Conservation (phyloP, 2,797 vertebrate genomes). For the Ceryle rudis region DNA sequence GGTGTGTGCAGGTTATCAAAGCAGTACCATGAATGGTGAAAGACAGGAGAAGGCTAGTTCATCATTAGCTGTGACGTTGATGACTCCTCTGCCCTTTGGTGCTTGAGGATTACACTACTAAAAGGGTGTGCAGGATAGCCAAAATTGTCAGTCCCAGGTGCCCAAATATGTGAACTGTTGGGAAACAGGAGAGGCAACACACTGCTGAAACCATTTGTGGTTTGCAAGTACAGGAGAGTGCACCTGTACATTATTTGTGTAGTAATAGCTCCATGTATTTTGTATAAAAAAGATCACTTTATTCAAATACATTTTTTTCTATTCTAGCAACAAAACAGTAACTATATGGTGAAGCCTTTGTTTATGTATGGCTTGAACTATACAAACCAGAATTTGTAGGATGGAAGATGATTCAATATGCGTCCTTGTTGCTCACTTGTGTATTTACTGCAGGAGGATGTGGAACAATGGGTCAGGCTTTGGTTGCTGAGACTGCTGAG, state of each 20-base stretch:
- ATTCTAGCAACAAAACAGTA: not conserved
- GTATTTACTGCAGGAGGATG: not conserved
- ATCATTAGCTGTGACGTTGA: not conserved
- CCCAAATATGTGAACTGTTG: not conserved
- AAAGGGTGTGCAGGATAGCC: rapidly evolving
- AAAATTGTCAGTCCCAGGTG: not conserved
- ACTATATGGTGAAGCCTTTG: not conserved
- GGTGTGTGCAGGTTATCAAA: rapidly evolving
- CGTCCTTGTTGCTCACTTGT: not conserved
- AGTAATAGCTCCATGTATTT: not conserved
- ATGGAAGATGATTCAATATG: not conserved
- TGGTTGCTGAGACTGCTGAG: not conserved
- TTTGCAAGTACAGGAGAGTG: not conserved
- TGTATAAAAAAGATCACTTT: not conserved
- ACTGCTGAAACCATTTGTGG: not conserved
- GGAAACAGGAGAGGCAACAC: not conserved
- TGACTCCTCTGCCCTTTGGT: not conserved
- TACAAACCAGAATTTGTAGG: not conserved
- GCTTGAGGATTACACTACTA: not conserved
- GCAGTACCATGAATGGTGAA: not conserved
- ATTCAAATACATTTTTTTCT: not conserved
- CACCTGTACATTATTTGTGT: not conserved
- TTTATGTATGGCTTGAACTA: not conserved
- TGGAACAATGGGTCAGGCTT: not conserved
- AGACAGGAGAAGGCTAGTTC: not conserved